Percentiles rank a stretch among this genome's conserved stretches.
Conservation (phyloP, 2,888 invertebrate species). For the Ashinkailepas kermadecensis region DNA sequence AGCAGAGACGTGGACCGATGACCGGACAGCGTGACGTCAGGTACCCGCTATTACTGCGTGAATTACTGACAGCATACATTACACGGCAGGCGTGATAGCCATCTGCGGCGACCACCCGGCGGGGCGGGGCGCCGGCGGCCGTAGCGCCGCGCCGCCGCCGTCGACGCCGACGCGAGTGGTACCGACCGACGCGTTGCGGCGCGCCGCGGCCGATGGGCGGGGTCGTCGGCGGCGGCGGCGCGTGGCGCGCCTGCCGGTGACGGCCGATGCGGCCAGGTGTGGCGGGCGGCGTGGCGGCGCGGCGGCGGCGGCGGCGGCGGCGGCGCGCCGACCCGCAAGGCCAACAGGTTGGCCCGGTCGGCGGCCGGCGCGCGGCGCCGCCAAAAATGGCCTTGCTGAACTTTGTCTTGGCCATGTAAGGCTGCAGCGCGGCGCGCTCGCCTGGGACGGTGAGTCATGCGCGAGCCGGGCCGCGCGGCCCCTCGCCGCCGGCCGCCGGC, state of each 20-base stretch:
- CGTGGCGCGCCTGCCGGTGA: neutral
- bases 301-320: neutral
- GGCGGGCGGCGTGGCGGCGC: neutral
- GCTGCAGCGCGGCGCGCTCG: neutral
- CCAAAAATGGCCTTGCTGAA: slow-evolving; percentile 20
- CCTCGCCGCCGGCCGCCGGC: neutral
- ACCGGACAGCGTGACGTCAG: neutral
- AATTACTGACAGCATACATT: slow-evolving; percentile 15
- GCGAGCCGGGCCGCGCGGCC: neutral
- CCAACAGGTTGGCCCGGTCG: slow-evolving; percentile 9
- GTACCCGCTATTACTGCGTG: neutral
- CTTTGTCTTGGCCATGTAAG: slow-evolving; percentile 12
- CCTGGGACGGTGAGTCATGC: too few relatives aligned
- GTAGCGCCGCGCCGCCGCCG: neutral
- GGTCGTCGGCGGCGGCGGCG: neutral
- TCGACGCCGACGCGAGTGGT: neutral
- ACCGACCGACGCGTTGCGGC: slow-evolving; percentile 3
- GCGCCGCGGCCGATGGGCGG: neutral
- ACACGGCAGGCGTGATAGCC: neutral
- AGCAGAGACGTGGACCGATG: neutral
- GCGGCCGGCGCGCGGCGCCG: slow-evolving; percentile 1
- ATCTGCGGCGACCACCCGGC: neutral
- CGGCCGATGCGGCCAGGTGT: neutral
- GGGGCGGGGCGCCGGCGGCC: neutral
- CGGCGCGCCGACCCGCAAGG: neutral